A percentile compares a stretch with the other conserved stretches of the same genome.
Conservation (phyloP, 1,140 invertebrate species). For the Drosophila lowei region DNA sequence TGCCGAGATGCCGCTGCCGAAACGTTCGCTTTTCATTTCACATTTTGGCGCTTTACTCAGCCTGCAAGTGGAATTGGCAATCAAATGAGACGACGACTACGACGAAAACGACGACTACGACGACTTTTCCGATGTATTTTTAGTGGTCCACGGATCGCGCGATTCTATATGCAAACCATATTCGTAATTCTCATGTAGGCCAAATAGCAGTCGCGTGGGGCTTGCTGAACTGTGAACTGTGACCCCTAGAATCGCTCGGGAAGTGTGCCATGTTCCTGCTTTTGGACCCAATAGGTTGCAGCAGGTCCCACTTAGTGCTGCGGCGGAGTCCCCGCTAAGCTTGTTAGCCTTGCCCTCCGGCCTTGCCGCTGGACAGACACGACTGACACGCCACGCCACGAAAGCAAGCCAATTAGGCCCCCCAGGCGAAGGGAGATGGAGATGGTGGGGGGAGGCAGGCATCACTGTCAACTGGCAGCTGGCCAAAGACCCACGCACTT, state of each 20-base stretch:
- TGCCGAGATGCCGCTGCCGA: neutral
- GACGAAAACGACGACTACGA: too few species aligned
- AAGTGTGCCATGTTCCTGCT: too few species aligned
- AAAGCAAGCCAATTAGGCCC: slow-evolving; percentile 46
- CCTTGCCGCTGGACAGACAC: slow-evolving; percentile 29
- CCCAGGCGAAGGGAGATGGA: neutral
- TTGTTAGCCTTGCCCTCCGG: slow-evolving; percentile 16
- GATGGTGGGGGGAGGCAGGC: neutral
- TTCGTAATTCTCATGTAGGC: slow-evolving; percentile 37
- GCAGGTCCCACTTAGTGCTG: too few species aligned
- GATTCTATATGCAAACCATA: slow-evolving; percentile 57
- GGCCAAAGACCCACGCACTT: slow-evolving; percentile 39
- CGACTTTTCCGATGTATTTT: slow-evolving; percentile 27
- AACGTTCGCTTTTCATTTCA: slow-evolving; percentile 45
- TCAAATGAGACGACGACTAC: slow-evolving; percentile 38
- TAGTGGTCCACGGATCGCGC: slow-evolving; percentile 41
- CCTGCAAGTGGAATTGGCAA: slow-evolving; percentile 45
- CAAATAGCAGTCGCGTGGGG: slow-evolving; percentile 13
- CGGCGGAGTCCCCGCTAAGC: neutral
- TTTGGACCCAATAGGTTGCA: too few species aligned
- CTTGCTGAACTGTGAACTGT: neutral
- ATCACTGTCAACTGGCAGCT: slow-evolving; percentile 33
- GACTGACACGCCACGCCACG: slow-evolving; percentile 21
- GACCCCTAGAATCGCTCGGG: too few species aligned
- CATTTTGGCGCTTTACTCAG: slow-evolving; percentile 70